phyloP scores from a whole-genome alignment of 2,113 vertebrate genomes.

The Bubo scandiacus region DNA sequence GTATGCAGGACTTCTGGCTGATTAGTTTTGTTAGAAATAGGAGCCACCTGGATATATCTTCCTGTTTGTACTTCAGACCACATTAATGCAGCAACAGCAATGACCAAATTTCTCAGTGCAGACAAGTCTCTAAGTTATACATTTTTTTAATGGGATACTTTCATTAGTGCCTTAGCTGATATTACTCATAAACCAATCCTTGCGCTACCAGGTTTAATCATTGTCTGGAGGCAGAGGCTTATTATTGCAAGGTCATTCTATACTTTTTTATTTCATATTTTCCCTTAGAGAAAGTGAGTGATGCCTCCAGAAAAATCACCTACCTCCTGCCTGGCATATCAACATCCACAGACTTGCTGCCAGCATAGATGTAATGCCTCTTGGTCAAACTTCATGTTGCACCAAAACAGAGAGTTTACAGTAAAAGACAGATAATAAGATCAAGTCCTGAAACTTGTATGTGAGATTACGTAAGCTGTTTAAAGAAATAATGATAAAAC shows the following conservation, averaged over 20 bases:
- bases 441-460: neutral
- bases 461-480: slow-evolving; percentile 17
- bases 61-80: neutral
- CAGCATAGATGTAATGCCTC: slow-evolving; percentile 33
- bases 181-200: slow-evolving; percentile 64
- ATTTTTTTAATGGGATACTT: slow-evolving; percentile 63
- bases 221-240: slow-evolving; percentile 63
- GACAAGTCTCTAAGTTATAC: slow-evolving; percentile 44
- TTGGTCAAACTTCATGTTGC: slow-evolving; percentile 33
- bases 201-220: slow-evolving; percentile 49
- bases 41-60: neutral
- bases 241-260: slow-evolving; percentile 65
- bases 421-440: slow-evolving; percentile 39
- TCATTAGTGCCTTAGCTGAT: slow-evolving; percentile 54
- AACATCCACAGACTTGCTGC: slow-evolving; percentile 62
- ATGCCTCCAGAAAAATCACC: slow-evolving; percentile 48
- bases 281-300: slow-evolving; percentile 36
- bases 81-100: slow-evolving; percentile 5
- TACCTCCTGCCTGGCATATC: slow-evolving; percentile 61
- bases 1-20: neutral
- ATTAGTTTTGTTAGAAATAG: neutral
- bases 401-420: slow-evolving; percentile 46
- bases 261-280: slow-evolving; percentile 48
- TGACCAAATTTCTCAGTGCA: slow-evolving; percentile 25
- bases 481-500: slow-evolving; percentile 37